These are phyloP conservation scores for Emydura subglobosa DNA, from an alignment of 2,113 vertebrate genomes.

Conservation along the genomic window DNA sequence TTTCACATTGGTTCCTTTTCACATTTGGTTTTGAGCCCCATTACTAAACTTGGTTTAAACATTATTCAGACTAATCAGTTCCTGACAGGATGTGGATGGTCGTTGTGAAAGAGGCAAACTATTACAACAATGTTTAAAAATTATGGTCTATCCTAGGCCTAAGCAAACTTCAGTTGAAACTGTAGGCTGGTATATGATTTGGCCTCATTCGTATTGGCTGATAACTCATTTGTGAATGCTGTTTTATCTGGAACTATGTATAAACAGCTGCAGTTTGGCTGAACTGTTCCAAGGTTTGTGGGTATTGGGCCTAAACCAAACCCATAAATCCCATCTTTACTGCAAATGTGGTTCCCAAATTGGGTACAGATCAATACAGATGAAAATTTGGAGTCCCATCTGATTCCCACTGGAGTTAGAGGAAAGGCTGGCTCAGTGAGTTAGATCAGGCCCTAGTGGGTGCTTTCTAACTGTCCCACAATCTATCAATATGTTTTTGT, in stretches of 20 bases:
- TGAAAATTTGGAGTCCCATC: background rate
- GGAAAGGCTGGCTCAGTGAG: background rate
- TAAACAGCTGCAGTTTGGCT: background rate
- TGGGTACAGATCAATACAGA: background rate
- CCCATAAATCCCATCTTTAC: background rate
- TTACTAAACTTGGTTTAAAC: too few relatives aligned
- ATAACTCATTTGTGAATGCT: background rate
- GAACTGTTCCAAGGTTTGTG: background rate
- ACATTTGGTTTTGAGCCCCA: too few relatives aligned
- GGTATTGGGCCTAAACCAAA: background rate
- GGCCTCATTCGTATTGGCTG: background rate
- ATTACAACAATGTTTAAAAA: background rate
- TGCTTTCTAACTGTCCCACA: background rate
- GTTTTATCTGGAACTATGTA: background rate
- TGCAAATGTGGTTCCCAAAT: background rate
- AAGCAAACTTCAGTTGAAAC: slow-evolving; percentile 7
- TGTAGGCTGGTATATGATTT: background rate
- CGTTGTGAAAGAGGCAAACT: background rate
- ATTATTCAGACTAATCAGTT: too few relatives aligned
- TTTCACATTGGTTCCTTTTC: too few relatives aligned
- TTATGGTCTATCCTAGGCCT: background rate
- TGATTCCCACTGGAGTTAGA: background rate
- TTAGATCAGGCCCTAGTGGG: background rate
- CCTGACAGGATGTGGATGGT: background rate
- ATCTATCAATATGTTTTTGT: background rate